These are phyloP conservation scores for Stenichneumon culpator DNA, from an alignment of 2,888 invertebrate genomes.

Conservation along the genomic window DNA sequence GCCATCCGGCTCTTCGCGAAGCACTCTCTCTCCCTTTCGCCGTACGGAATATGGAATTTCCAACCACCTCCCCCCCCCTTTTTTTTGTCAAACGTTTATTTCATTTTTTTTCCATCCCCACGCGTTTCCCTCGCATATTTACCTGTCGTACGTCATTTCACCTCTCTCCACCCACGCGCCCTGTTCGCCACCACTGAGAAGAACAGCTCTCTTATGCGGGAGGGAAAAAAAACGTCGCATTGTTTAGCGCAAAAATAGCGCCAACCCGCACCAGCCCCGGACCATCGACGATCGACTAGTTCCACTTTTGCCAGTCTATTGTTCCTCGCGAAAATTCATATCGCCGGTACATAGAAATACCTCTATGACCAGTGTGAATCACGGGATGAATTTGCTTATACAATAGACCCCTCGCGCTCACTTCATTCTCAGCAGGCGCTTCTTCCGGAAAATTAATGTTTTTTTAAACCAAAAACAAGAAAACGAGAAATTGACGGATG, in stretches of 20 bases:
- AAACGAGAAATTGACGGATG: conserved; percentile 17
- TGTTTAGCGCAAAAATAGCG: conserved; percentile 70
- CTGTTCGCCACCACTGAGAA: conserved; percentile 34
- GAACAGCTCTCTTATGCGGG: conserved; percentile 50
- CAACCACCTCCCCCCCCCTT: conserved; percentile 13
- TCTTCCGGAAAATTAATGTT: conserved; percentile 47
- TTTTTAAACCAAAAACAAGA: background rate
- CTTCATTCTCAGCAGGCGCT: conserved; percentile 46
- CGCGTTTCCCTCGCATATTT: conserved; percentile 67
- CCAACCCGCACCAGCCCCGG: conserved; percentile 29
- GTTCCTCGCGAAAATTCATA: conserved; percentile 60
- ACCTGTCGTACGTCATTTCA: conserved; percentile 71
- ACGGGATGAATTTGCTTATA: conserved; percentile 53
- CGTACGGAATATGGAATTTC: conserved; percentile 65
- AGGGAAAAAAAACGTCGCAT: conserved; percentile 68
- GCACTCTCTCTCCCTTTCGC: conserved; percentile 70
- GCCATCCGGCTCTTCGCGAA: conserved; percentile 16
- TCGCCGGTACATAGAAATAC: conserved; percentile 29
- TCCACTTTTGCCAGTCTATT: conserved; percentile 66
- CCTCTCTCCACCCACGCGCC: conserved; percentile 28
- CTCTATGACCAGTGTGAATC: conserved; percentile 48
- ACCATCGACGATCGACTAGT: conserved; percentile 65
- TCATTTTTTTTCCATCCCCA: conserved; percentile 30
- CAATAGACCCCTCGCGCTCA: conserved; percentile 35
- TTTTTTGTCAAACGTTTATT: conserved; percentile 44